Conservation (phyloP, 2,888 invertebrate species). For the Chymomyza fuscimana region DNA sequence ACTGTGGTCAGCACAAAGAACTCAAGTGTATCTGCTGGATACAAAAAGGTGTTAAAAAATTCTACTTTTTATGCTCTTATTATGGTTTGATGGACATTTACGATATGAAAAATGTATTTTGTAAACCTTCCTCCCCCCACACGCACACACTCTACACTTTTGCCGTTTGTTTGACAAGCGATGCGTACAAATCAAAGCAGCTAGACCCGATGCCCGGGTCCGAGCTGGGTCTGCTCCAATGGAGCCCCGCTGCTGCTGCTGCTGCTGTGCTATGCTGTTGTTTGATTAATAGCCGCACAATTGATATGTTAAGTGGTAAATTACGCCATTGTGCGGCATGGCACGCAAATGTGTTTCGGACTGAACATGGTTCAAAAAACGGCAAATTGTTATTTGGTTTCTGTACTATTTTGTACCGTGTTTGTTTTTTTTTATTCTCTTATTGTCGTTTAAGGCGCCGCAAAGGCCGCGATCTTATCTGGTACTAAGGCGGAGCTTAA, state of each 20-base stretch:
- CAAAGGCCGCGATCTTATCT: slow-evolving; percentile 49
- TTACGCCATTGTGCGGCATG: slow-evolving; percentile 63
- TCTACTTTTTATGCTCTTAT: slow-evolving; percentile 72
- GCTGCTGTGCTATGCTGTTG: slow-evolving; percentile 33
- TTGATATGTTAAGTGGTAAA: slow-evolving; percentile 74
- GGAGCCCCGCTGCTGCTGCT: not conserved
- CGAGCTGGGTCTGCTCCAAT: not conserved
- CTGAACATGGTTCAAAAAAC: slow-evolving; percentile 18
- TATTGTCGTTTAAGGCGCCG: slow-evolving; percentile 62
- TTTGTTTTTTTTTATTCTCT: slow-evolving; percentile 36
- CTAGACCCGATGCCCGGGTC: slow-evolving; percentile 4
- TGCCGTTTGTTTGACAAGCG: slow-evolving; percentile 66
- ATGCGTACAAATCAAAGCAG: slow-evolving; percentile 74
- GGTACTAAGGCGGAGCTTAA: slow-evolving; percentile 43
- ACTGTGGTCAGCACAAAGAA: slow-evolving; percentile 53
- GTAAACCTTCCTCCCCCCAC: slow-evolving; percentile 16
- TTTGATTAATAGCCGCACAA: slow-evolving; percentile 74
- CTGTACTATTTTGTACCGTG: not conserved
- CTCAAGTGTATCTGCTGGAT: slow-evolving; percentile 55
- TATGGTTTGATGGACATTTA: slow-evolving; percentile 70
- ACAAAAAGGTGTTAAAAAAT: slow-evolving; percentile 70
- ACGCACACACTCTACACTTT: slow-evolving; percentile 34
- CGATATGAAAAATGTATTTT: slow-evolving; percentile 54
- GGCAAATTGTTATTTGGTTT: slow-evolving; percentile 64
- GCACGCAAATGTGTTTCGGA: slow-evolving; percentile 64